Conservation (phyloP, 2,888 invertebrate genomes). For the Saturnia japonica region DNA sequence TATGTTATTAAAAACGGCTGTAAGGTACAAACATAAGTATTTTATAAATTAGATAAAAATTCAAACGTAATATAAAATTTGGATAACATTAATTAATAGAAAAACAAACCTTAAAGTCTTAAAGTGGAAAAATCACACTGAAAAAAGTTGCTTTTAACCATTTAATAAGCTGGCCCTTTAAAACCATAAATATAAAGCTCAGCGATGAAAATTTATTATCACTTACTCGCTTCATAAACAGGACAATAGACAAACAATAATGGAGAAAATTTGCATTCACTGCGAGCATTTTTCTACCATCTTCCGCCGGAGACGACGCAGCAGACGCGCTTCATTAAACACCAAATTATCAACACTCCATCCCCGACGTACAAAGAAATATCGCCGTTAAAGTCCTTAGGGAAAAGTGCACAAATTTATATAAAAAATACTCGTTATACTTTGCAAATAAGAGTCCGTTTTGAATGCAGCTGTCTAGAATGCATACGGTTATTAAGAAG, state of each 20-base stretch:
- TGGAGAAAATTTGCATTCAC: constrained; percentile 74
- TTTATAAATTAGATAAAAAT: not conserved
- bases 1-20: no score
- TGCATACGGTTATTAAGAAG: constrained; percentile 60
- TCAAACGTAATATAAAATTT: not conserved
- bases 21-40: no score
- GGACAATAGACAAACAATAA: constrained; percentile 79
- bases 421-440: constrained; percentile 40
- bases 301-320: constrained; percentile 69
- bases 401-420: constrained; percentile 43
- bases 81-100: not conserved
- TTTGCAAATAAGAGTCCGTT: constrained; percentile 57
- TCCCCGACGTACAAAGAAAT: constrained; percentile 62
- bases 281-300: constrained; percentile 71
- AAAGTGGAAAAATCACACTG: not conserved
- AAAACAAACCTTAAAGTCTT: not conserved
- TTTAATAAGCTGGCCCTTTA: constrained; percentile 30
- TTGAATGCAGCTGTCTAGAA: constrained; percentile 45
- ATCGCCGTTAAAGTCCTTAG: constrained; percentile 59
- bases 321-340: constrained; percentile 76
- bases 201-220: constrained; percentile 43
- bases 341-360: constrained; percentile 75
- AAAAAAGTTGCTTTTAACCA: not conserved
- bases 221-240: constrained; percentile 69
- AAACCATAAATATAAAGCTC: constrained; percentile 42